Evolutionary conservation across 2,888 invertebrate genomes (phyloP), one percentile per base, ranked within the genome.

Genomic region (Caenorhabditis imperialis): DNA sequence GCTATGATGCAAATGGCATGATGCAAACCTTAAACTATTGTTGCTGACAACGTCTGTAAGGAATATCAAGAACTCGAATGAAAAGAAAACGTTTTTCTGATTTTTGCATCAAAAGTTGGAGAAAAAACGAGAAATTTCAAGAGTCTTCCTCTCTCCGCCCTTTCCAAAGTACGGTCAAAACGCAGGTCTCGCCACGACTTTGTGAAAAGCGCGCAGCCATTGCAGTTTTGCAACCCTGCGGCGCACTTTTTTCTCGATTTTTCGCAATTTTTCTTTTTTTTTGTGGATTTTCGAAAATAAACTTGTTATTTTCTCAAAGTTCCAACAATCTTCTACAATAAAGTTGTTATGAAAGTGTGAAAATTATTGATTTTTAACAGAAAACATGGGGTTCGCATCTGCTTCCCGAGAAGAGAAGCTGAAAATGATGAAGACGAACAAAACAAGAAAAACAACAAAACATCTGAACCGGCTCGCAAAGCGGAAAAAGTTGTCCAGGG

Each of bases 381-480:
- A 48, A 72, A 73, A 73, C 55, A 80, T 80, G 80, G 80, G 80
- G 47, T 78, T 69, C 50, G 76, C 73, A 44, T 75, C 77, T 2
- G 71, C 74, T 61, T 67, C 80, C 47, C 80, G 80, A 16, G 80
- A 80, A 63, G 77, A 80, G 55, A 82, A 81, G 77, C 58, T 81
- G 16, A 58, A 71, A 62, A 77, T 77, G 78, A 71, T 81, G 80
- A 79, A 81, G 38, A 78, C 82, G 12, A 72, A 65, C 33, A 71
- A 77, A 18, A 77, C 78, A 16, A 55, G 75, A 23, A 82, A 81
- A 69, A 61, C 77, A 3, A 69, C 74, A 18, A 77, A 69, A 50
- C 75, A 75, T 20, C 44, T 82, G 53, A 78, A 77, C 37, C 44
- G 62, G 25, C 44, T 81, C 18, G 78, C 65, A 18, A 79, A 76